phyloP scores from a whole-genome alignment of 2,888 invertebrate genomes.

The Tromatobia lineatoria region DNA sequence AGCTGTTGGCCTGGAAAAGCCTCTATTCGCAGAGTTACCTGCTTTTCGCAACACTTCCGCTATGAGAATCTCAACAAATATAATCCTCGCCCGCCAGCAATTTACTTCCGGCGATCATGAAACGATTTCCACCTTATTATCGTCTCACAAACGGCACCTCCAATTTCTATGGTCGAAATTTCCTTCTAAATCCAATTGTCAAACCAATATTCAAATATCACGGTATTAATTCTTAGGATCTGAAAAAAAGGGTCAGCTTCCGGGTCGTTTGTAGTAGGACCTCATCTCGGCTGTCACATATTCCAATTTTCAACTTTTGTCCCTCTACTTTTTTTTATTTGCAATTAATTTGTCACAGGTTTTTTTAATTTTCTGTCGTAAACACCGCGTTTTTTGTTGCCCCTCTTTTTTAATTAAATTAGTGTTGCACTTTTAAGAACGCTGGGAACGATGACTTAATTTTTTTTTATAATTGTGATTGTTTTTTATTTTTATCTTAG shows the following conservation, averaged over 20 bases:
- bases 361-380: slow-evolving; percentile 15
- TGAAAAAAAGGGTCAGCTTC: slow-evolving; percentile 65
- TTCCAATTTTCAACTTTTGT: slow-evolving; percentile 18
- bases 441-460: neutral
- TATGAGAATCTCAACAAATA: neutral
- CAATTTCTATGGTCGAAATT: neutral
- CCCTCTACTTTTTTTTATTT: neutral
- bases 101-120: neutral
- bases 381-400: slow-evolving; percentile 5
- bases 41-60: slow-evolving; percentile 16
- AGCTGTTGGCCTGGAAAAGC: slow-evolving; percentile 70
- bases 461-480: neutral
- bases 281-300: slow-evolving; percentile 61
- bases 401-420: neutral
- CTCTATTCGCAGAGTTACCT: slow-evolving; percentile 39
- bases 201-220: slow-evolving; percentile 29
- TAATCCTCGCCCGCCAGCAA: neutral
- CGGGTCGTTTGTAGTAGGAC: slow-evolving; percentile 62
- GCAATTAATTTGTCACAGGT: slow-evolving; percentile 32
- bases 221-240: slow-evolving; percentile 6
- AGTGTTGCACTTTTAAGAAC: slow-evolving; percentile 21
- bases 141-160: neutral
- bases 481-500: too few species aligned
- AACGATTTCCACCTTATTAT: slow-evolving; percentile 2
- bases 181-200: slow-evolving; percentile 6